Percentiles rank a stretch among this genome's conserved stretches.
phyloP scores from a whole-genome alignment of 2,888 invertebrate species.

The Eupithecia vulgata region DNA sequence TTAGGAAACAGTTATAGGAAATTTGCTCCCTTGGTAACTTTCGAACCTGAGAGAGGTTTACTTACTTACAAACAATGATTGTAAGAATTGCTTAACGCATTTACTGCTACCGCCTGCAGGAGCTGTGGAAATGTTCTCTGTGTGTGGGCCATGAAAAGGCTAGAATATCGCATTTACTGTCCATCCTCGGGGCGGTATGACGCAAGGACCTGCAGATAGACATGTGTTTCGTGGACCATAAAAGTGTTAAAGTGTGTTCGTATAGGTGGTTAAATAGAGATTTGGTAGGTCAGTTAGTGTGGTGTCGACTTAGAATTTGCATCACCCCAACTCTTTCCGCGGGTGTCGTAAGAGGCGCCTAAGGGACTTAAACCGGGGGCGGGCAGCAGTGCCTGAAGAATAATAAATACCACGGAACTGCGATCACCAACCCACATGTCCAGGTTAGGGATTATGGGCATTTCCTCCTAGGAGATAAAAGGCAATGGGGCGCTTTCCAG shows the following conservation, averaged over 20 bases:
- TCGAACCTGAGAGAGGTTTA: too few relatives aligned
- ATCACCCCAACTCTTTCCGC: too few relatives aligned
- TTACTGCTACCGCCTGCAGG: neutral
- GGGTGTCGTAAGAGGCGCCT: too few relatives aligned
- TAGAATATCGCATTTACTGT: neutral
- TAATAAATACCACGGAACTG: too few relatives aligned
- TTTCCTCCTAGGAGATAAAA: too few relatives aligned
- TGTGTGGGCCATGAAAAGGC: neutral
- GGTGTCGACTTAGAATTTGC: too few relatives aligned
- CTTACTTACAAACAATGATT: neutral
- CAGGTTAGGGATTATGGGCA: too few relatives aligned
- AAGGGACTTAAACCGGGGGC: too few relatives aligned
- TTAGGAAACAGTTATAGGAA: too few relatives aligned
- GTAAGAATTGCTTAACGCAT: neutral
- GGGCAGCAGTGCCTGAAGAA: too few relatives aligned
- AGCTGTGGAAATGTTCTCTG: neutral
- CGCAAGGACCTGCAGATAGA: neutral
- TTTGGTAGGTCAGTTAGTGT: neutral
- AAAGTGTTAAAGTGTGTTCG: neutral
- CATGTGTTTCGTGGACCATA: neutral
- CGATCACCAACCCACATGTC: too few relatives aligned
- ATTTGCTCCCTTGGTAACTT: neutral
- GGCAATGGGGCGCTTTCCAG: too few relatives aligned
- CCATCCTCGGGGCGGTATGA: neutral
- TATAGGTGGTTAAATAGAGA: neutral